Base-by-base conservation (phyloP, 2,888 invertebrate species). In the Argynnis bischoffii region DNA sequence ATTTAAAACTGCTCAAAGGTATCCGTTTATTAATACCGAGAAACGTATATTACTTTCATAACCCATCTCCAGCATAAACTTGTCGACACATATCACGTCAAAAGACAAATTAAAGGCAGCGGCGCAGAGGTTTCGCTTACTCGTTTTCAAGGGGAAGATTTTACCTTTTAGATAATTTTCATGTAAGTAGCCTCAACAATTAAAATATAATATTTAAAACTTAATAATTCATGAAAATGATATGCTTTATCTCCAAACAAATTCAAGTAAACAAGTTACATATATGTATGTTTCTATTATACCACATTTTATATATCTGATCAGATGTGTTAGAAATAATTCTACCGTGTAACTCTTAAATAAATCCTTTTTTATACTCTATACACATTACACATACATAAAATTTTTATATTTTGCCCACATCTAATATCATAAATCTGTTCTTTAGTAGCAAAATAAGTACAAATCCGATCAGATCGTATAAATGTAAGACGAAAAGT, bases 21-120 rank as follows among this genome's bases (percentile, higher is more conserved):
- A 67, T 67, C 63, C 59, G 57, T 66, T 68, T 66, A 68, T 68
- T 66, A 70, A 70, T 70, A 70, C 68, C 55, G 47, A 68, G 70
- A 70, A 70, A 63, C 65, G 54, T 55, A 63, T 65, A 68, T 70
- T 66, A 71, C 65, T 63, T 66, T 66, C 63, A 63, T 60, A 69
- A 68, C 70, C 63, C 70, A 66, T 66, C 65, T 63, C 63, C 67
- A 61, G 64, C 67, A 72, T 70, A 72, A 67, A 72, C 67, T 56
- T 64, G 72, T 69, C 67, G 72, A 72, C 72, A 72, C 69, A 64
- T 72, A 72, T 72, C 72, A 72, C 72, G 69, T 72, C 70, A 72
- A 72, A 72, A 72, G 67, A 70, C 69, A 70, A 72, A 72, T 70
- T 72, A 72, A 72, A 72, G 65, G 69, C 70, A 70, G 70, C 69